Conservation (phyloP, 1,140 invertebrate species). For the Drosophila seguyi region DNA sequence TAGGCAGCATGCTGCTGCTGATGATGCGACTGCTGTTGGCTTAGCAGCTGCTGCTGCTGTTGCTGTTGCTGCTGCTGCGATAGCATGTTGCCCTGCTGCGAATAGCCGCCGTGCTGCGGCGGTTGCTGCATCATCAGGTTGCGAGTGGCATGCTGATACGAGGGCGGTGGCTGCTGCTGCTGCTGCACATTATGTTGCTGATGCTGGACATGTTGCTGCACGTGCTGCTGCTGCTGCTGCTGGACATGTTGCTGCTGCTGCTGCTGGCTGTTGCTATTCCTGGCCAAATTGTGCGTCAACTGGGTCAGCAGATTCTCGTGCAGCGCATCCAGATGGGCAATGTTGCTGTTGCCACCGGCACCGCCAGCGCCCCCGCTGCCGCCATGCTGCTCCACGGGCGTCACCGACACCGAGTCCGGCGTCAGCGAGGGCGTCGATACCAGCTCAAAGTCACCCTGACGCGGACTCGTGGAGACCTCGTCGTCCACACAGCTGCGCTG, state of each 20-base stretch:
- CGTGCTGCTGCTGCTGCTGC: not conserved
- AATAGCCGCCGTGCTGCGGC: slow-evolving; percentile 85
- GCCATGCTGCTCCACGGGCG: slow-evolving; percentile 87
- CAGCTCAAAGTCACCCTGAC: slow-evolving; percentile 86
- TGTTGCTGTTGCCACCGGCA: slow-evolving; percentile 23
- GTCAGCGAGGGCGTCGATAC: slow-evolving; percentile 87
- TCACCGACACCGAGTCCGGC: slow-evolving; percentile 88
- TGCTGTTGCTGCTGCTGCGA: slow-evolving; percentile 51
- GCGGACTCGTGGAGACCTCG: slow-evolving; percentile 85
- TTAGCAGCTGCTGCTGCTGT: slow-evolving; percentile 42
- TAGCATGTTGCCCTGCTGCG: slow-evolving; percentile 41
- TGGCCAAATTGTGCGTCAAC: slow-evolving; percentile 86
- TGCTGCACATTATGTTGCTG: slow-evolving; percentile 59
- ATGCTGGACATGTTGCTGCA: slow-evolving; percentile 37
- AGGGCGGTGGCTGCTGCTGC: slow-evolving; percentile 74
- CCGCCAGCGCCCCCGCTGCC: not conserved
- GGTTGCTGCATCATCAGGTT: slow-evolving; percentile 83
- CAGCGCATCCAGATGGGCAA: slow-evolving; percentile 87
- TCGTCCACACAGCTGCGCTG: slow-evolving; percentile 88
- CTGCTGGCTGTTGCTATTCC: slow-evolving; percentile 41
- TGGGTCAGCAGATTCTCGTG: slow-evolving; percentile 87
- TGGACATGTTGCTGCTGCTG: not conserved
- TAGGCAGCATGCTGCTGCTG: slow-evolving; percentile 59
- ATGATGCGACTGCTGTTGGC: slow-evolving; percentile 61
- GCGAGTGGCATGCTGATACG: slow-evolving; percentile 85